These are phyloP conservation scores for Cephus runcator DNA, from an alignment of 2,888 invertebrate genomes.

Conservation along the genomic window DNA sequence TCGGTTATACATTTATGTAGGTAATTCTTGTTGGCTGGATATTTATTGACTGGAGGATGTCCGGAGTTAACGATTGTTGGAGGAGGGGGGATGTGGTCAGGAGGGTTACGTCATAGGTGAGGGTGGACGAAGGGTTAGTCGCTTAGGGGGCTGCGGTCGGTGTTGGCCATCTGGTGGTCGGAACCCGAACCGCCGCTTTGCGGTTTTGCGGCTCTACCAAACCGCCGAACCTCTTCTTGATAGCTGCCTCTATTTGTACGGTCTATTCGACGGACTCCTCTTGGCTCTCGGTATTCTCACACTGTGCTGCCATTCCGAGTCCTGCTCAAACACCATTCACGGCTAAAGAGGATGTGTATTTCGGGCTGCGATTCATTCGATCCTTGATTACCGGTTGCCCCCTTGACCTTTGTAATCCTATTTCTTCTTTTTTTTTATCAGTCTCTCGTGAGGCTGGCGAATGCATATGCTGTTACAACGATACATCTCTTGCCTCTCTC, in stretches of 20 bases:
- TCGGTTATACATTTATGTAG: background rate
- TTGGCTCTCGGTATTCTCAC: background rate
- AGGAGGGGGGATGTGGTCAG: background rate
- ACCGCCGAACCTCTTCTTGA: conserved; percentile 30
- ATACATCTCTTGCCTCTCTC: background rate
- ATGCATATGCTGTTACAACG: background rate
- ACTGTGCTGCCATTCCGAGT: background rate
- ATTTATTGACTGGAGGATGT: background rate
- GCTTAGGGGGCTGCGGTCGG: conserved; percentile 22
- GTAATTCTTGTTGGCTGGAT: background rate
- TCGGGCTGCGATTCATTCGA: background rate
- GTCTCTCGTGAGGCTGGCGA: background rate
- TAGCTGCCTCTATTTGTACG: conserved; percentile 4
- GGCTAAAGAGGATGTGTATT: background rate
- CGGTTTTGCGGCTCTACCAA: conserved; percentile 59
- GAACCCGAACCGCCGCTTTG: conserved; percentile 54
- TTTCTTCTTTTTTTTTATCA: background rate
- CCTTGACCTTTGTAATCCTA: background rate
- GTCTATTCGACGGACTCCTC: conserved; percentile 1
- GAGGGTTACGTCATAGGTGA: background rate
- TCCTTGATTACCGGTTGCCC: background rate
- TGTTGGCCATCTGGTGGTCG: conserved; percentile 50
- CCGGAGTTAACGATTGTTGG: background rate
- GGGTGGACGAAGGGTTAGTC: conserved; percentile 1
- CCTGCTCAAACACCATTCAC: background rate